Evolutionary conservation across 2,797 vertebrate genomes (phyloP).

Genomic region (Pseudomugil tenellus): DNA sequence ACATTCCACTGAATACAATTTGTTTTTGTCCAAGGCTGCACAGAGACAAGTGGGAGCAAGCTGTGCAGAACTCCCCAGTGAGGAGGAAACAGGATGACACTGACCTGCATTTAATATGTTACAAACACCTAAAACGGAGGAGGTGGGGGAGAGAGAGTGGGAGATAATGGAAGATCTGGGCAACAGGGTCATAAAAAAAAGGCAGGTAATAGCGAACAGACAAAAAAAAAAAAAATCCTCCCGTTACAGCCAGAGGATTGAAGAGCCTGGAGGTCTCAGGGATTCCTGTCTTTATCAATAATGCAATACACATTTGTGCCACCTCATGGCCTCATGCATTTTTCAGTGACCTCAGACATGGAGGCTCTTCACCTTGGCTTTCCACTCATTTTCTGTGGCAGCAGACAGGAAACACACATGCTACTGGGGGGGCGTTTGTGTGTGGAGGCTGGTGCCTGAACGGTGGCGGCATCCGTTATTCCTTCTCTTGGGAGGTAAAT

Average conservation of each 20-base stretch:
- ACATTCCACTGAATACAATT: slow-evolving; percentile 31
- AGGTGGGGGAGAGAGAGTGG: slow-evolving; percentile 2
- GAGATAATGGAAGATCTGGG: neutral
- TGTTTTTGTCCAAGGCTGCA: slow-evolving; percentile 31
- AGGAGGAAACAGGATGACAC: slow-evolving; percentile 33
- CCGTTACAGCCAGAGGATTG: slow-evolving; percentile 31
- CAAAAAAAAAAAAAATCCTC: slow-evolving; percentile 40
- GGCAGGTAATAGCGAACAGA: slow-evolving; percentile 27
- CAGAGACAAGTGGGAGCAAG: slow-evolving; percentile 42
- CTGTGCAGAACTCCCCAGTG: slow-evolving; percentile 30
- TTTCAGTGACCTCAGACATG: slow-evolving; percentile 74
- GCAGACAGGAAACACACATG: slow-evolving; percentile 10
- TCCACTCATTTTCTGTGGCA: slow-evolving; percentile 50
- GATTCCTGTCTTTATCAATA: slow-evolving; percentile 71
- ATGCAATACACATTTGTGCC: slow-evolving; percentile 73
- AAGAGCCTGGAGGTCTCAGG: slow-evolving; percentile 42
- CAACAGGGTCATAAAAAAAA: slow-evolving; percentile 2
- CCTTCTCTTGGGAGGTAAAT: neutral
- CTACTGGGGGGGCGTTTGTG: slow-evolving; percentile 24
- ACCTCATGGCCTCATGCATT: slow-evolving; percentile 74
- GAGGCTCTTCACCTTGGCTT: slow-evolving; percentile 63
- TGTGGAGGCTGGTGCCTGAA: slow-evolving; percentile 31
- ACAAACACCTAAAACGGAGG: slow-evolving; percentile 36
- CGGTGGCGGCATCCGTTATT: slow-evolving; percentile 40
- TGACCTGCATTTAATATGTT: slow-evolving; percentile 42